A percentile compares a stretch with the other conserved stretches of the same genome.
phyloP scores from a whole-genome alignment of 1,140 invertebrate species.

The Cyphomyrmex costatus region DNA sequence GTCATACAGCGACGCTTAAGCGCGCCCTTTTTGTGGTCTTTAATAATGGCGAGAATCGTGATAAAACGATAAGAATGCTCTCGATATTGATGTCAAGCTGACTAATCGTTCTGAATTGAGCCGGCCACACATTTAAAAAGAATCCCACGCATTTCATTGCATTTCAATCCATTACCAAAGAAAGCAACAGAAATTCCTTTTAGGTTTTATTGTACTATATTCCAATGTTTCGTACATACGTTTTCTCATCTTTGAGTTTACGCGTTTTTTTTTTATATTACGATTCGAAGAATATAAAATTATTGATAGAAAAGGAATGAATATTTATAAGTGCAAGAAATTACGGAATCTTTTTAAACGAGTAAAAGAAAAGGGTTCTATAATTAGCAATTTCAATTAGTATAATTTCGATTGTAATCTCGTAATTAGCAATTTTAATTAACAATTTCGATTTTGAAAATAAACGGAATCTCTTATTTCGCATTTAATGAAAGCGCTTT shows the following conservation, averaged over 20 bases:
- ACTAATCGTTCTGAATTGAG: slow-evolving; percentile 19
- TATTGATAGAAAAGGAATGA: neutral
- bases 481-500: neutral
- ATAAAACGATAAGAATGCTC: slow-evolving; percentile 11
- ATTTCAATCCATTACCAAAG: neutral
- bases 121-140: neutral
- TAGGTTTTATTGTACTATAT: neutral
- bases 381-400: neutral
- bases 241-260: neutral
- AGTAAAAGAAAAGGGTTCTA: no score
- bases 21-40: neutral
- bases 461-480: neutral
- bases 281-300: neutral
- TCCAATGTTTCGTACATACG: neutral
- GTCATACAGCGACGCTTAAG: slow-evolving; percentile 13
- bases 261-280: neutral
- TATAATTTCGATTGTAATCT: neutral
- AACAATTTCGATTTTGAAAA: neutral
- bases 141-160: neutral
- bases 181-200: neutral
- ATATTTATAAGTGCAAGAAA: neutral
- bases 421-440: neutral
- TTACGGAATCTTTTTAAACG: neutral
- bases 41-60: neutral
- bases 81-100: slow-evolving; percentile 8